Conservation (phyloP, 2,797 vertebrate species). For the Crenichthys baileyi region DNA sequence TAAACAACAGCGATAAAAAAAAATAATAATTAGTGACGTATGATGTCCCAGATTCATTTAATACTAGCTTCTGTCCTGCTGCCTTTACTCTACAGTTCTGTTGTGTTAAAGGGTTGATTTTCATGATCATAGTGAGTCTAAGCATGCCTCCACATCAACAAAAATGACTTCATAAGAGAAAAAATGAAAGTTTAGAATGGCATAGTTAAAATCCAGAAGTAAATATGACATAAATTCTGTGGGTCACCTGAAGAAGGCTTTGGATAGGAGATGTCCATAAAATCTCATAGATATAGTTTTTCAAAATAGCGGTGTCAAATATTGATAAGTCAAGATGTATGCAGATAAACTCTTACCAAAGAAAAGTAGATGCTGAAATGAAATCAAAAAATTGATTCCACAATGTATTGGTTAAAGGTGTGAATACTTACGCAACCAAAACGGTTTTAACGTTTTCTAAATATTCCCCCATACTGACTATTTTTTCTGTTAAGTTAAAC, state of each 20-base stretch:
- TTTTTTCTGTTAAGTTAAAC: background rate
- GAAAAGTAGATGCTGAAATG: background rate
- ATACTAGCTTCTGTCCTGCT: constrained; percentile 48
- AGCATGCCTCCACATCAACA: background rate
- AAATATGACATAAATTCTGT: background rate
- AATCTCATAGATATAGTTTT: background rate
- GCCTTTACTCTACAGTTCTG: constrained; percentile 13
- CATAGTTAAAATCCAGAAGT: background rate
- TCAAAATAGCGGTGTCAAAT: background rate
- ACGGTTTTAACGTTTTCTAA: background rate
- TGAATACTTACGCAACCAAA: background rate
- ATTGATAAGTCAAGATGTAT: background rate
- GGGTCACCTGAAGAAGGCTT: background rate
- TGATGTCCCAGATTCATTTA: constrained; percentile 20
- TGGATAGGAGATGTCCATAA: background rate
- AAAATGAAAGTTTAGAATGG: background rate
- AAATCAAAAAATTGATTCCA: background rate
- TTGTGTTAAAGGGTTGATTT: constrained; percentile 41
- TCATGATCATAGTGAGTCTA: background rate
- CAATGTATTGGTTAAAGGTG: background rate
- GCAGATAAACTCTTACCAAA: background rate
- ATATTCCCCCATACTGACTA: background rate
- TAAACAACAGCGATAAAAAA: background rate
- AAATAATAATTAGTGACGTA: background rate
- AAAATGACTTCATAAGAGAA: background rate